phyloP scores from a whole-genome alignment of 2,113 vertebrate genomes.

The Sorex fumeus region DNA sequence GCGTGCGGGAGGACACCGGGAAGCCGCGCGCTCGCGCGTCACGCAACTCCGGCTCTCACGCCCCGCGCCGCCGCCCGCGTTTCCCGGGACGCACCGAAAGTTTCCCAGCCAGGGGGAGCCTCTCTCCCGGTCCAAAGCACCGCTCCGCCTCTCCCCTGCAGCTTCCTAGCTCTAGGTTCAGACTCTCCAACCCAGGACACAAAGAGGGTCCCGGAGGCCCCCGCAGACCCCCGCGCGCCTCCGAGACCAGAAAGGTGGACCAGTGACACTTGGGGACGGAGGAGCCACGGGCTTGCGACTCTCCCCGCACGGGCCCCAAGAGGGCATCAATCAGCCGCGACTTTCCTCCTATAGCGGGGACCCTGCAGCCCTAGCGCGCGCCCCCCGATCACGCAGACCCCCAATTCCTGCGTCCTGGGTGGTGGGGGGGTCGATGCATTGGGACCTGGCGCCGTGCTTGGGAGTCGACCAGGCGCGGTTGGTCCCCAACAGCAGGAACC shows the following conservation, averaged over 20 bases:
- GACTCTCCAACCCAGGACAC: neutral
- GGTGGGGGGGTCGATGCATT: neutral
- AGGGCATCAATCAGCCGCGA: neutral
- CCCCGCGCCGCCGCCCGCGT: neutral
- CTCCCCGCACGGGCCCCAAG: neutral
- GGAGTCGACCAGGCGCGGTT: neutral
- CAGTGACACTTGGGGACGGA: neutral
- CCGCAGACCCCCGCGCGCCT: neutral
- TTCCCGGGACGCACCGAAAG: neutral
- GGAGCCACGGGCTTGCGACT: neutral
- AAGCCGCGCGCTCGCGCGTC: neutral
- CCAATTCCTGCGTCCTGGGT: too few relatives aligned
- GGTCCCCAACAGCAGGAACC: neutral
- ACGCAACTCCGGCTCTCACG: neutral
- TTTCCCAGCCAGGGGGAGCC: neutral
- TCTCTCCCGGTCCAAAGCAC: too few relatives aligned
- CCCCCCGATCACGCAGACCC: too few relatives aligned
- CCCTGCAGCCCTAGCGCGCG: neutral
- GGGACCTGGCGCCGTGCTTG: neutral
- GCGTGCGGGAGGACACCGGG: neutral
- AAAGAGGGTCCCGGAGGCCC: conserved; percentile 36
- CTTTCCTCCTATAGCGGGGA: neutral
- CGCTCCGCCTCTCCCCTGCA: neutral
- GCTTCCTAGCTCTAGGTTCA: neutral
- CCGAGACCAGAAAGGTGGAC: neutral